Evolutionary conservation across 2,888 invertebrate genomes (phyloP).

Genomic region (Caenorhabditis angaria): DNA sequence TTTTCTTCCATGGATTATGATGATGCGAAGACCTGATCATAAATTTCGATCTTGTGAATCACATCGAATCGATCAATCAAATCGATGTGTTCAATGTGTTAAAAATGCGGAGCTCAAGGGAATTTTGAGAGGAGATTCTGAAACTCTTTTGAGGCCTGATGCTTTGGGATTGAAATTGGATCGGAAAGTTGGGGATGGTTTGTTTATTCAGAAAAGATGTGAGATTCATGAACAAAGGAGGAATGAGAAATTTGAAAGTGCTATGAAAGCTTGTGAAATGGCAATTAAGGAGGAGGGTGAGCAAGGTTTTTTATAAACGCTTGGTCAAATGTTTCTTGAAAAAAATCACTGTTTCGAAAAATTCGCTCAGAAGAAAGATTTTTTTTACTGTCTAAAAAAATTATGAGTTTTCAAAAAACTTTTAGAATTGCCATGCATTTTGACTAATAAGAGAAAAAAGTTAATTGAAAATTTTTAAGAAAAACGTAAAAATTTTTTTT

Average conservation of each 20-base stretch:
- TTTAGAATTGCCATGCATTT: no score
- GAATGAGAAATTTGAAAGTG: constrained; percentile 31
- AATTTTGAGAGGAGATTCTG: constrained; percentile 23
- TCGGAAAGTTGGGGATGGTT: constrained; percentile 51
- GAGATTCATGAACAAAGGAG: constrained; percentile 30
- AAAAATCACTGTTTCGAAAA: no score
- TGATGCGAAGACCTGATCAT: constrained; percentile 58
- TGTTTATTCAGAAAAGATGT: constrained; percentile 39
- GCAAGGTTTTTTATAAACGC: not conserved
- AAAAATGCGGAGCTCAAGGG: constrained; percentile 35
- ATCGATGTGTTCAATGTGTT: constrained; percentile 46
- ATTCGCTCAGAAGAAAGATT: no score
- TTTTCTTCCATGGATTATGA: constrained; percentile 58
- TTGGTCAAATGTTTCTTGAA: no score
- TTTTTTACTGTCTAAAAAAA: no score
- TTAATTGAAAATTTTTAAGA: no score
- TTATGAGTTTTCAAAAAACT: no score
- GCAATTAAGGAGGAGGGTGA: constrained; percentile 24
- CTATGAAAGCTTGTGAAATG: constrained; percentile 33
- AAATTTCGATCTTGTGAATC: constrained; percentile 34
- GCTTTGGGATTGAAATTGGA: constrained; percentile 32
- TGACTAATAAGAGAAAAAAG: no score
- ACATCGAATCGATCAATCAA: constrained; percentile 16
- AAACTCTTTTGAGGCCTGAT: constrained; percentile 15
- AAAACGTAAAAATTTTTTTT: no score